A percentile compares a stretch with the other conserved stretches of the same genome.
These are phyloP conservation scores for Parnassius smintheus DNA, from an alignment of 2,888 invertebrate species.

Conservation along the genomic window DNA sequence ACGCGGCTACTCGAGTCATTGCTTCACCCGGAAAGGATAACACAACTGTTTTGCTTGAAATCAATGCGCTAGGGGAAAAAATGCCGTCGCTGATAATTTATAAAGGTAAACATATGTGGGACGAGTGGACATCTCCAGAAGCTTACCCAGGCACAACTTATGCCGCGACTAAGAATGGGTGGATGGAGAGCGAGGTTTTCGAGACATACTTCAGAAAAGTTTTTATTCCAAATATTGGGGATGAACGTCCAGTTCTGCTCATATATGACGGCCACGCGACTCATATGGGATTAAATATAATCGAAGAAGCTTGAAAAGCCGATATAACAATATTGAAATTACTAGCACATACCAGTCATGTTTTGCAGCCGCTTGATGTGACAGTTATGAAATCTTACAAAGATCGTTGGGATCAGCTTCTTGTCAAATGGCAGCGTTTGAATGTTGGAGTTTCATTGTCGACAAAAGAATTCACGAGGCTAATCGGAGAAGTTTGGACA, in stretches of 20 bases:
- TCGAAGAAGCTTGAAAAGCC: slow-evolving; percentile 30
- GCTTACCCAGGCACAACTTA: slow-evolving; percentile 35
- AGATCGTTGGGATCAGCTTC: slow-evolving; percentile 33
- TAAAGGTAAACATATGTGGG: slow-evolving; percentile 39
- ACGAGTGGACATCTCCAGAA: slow-evolving; percentile 38
- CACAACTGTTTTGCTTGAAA: slow-evolving; percentile 34
- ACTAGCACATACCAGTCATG: slow-evolving; percentile 34
- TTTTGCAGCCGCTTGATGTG: slow-evolving; percentile 37
- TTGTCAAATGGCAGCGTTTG: too few species aligned
- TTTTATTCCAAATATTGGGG: slow-evolving; percentile 28
- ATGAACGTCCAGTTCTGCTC: slow-evolving; percentile 29
- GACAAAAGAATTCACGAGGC: slow-evolving; percentile 35
- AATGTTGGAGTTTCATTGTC: slow-evolving; percentile 20
- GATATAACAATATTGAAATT: slow-evolving; percentile 31
- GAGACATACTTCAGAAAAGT: slow-evolving; percentile 36
- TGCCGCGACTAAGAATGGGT: slow-evolving; percentile 41
- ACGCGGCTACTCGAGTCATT: slow-evolving; percentile 33
- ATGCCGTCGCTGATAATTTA: slow-evolving; percentile 37
- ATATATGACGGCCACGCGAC: slow-evolving; percentile 32
- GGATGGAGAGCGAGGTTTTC: slow-evolving; percentile 44
- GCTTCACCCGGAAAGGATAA: slow-evolving; percentile 35
- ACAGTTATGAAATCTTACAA: slow-evolving; percentile 37
- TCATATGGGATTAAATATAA: slow-evolving; percentile 30
- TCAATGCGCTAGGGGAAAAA: slow-evolving; percentile 36
- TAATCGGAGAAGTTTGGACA: slow-evolving; percentile 35